phyloP scores from a whole-genome alignment of 2,888 invertebrate genomes.

The Arrhopalites spinosus region DNA sequence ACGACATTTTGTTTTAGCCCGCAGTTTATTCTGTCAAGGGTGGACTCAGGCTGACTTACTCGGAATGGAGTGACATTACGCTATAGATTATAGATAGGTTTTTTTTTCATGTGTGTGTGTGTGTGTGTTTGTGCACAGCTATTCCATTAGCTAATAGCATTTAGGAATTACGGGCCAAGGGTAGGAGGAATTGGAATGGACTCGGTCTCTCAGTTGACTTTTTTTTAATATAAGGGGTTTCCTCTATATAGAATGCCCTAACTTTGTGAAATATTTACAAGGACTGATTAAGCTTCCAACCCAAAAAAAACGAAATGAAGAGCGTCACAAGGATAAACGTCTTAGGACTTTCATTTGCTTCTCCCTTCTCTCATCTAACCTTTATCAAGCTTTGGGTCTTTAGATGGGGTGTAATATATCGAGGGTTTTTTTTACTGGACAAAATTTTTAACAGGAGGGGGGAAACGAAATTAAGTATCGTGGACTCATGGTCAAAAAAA shows the following conservation, averaged over 20 bases:
- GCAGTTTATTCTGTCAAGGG: constrained; percentile 31
- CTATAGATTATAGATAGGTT: constrained; percentile 25
- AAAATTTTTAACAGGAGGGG: no score
- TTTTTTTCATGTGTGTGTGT: neutral
- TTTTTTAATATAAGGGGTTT: constrained; percentile 39
- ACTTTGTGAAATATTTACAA: constrained; percentile 48
- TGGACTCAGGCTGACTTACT: constrained; percentile 25
- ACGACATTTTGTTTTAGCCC: constrained; percentile 36
- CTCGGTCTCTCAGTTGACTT: constrained; percentile 42
- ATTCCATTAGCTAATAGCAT: constrained; percentile 52
- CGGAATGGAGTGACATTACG: constrained; percentile 18
- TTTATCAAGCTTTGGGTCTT: no score
- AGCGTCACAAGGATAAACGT: constrained; percentile 42
- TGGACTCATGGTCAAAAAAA: no score
- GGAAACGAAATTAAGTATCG: no score
- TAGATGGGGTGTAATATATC: no score
- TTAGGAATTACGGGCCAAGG: constrained; percentile 48
- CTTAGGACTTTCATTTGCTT: no score
- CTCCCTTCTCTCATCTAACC: neutral
- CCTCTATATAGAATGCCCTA: constrained; percentile 32
- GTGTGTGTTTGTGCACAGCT: constrained; percentile 22
- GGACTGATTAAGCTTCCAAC: constrained; percentile 40
- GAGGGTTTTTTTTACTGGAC: no score
- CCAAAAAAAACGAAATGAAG: constrained; percentile 37
- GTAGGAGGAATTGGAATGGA: constrained; percentile 38